phyloP scores from a whole-genome alignment of 2,888 invertebrate species.

The Julus scanicus region DNA sequence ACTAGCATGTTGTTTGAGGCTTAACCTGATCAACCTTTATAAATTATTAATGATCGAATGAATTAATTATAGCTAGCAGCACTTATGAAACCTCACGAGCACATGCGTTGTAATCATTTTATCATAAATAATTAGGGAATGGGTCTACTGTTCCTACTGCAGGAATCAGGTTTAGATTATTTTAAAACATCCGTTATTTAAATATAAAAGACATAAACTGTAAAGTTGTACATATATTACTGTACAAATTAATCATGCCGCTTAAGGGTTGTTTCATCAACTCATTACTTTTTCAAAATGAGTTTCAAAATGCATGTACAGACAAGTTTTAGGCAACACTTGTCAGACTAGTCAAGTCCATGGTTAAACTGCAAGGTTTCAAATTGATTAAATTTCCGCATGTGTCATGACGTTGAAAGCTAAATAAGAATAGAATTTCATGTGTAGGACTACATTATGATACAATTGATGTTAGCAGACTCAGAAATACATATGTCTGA shows the following conservation, averaged over 20 bases:
- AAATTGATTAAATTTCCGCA: not conserved
- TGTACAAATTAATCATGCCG: not conserved
- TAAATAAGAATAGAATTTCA: not conserved
- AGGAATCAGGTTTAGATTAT: not conserved
- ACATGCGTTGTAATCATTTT: not conserved
- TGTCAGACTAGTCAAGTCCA: not conserved
- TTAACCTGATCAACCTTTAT: not conserved
- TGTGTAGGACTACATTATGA: not conserved
- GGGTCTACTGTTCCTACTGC: not conserved
- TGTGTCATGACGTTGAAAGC: not conserved
- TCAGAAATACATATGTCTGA: not conserved
- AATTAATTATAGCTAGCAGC: not conserved
- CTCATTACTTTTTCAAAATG: too few species aligned
- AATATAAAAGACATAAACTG: too few species aligned
- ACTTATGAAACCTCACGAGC: not conserved
- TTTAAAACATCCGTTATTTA: too few species aligned
- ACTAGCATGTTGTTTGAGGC: not conserved
- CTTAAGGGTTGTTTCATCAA: too few species aligned
- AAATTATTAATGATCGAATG: not conserved
- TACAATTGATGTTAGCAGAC: not conserved
- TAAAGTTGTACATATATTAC: not conserved
- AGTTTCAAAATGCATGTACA: not conserved
- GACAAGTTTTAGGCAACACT: not conserved
- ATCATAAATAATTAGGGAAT: not conserved
- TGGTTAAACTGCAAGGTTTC: not conserved